These are phyloP conservation scores for Ophioninae sp. DNA, from an alignment of 2,888 invertebrate genomes.

Conservation along the genomic window DNA sequence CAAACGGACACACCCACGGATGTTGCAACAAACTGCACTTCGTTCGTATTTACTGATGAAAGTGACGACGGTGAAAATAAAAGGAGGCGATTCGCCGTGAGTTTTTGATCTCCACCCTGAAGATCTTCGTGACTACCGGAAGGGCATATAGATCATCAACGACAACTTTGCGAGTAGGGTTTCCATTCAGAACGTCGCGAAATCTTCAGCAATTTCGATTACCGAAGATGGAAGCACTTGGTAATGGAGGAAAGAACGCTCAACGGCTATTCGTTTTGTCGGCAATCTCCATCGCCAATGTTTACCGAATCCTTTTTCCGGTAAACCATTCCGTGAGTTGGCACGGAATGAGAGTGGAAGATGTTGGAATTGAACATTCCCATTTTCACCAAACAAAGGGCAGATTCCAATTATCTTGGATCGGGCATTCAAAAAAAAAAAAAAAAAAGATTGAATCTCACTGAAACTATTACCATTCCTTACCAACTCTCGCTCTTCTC, in stretches of 20 bases:
- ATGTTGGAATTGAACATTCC: not conserved
- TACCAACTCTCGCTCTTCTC: not conserved
- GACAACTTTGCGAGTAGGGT: not conserved
- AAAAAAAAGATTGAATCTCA: not conserved
- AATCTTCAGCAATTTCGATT: constrained; percentile 7
- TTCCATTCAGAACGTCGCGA: not conserved
- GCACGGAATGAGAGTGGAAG: not conserved
- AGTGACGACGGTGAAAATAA: constrained; percentile 2
- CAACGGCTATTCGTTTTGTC: not conserved
- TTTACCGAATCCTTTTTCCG: not conserved
- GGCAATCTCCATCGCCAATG: not conserved
- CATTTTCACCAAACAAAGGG: constrained; percentile 1
- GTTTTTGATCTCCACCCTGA: constrained; percentile 1
- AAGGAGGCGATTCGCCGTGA: not conserved
- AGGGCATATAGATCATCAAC: constrained; percentile 5
- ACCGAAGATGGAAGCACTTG: not conserved
- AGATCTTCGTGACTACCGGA: constrained; percentile 31
- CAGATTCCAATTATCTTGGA: constrained; percentile 40
- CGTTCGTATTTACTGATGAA: constrained; percentile 28
- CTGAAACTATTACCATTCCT: not conserved
- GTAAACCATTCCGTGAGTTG: constrained; percentile 1
- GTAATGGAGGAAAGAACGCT: not conserved
- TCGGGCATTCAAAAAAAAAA: not conserved
- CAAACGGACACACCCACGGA: not conserved
- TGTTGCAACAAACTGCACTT: constrained; percentile 26